Evolutionary conservation across 2,888 invertebrate genomes (phyloP), one percentile per base, ranked within the genome.

Genomic region (Coelogynopora nodosa): DNA sequence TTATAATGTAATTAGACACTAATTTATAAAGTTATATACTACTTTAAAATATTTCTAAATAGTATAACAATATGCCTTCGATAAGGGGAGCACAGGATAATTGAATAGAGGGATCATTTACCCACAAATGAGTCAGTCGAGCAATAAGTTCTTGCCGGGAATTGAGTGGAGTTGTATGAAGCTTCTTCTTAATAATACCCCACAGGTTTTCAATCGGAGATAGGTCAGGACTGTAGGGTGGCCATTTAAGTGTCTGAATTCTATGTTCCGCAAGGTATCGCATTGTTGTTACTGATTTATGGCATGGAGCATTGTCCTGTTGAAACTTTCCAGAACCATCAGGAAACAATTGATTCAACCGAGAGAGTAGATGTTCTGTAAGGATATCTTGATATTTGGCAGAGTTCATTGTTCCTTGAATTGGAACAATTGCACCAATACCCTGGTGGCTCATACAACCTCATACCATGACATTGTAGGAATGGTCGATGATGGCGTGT

Each of bases 401-500:
- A 27, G 80, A 26, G 28, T 80, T 80, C 80, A 80, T 80, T 23
- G 80, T 80, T 80, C 80, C 80, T 27, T 80, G 26, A 80, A 80
- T 80, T 49, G 49, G 49, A 49, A 49, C 49, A 49, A 49, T 49
- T 49, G 49, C 49, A 49, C 18, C 49, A 49, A 49, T 49, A 49
- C 49, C 49, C 49, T 49, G 49, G 49, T 49, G 49, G 49, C 18
- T 49, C 18, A 49, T 49, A 49, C 49, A 49, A 49, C 49, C 49
- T 18, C 49, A 49, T 49, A 49, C 49, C 49, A 10, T 5, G 18
- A 5, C 49, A 49, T 49, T 49, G 49, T 49, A 49, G 49, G 49
- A 49, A 49, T 49, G 18, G 49, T 49, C 49, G 49, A 49, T 49
- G 49, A 10, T 49, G 49, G 49, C 49, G 49, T 49, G 49, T 49